Evolutionary conservation across 2,797 vertebrate genomes (phyloP).

Genomic region (Sebastes kiyomatsui): DNA sequence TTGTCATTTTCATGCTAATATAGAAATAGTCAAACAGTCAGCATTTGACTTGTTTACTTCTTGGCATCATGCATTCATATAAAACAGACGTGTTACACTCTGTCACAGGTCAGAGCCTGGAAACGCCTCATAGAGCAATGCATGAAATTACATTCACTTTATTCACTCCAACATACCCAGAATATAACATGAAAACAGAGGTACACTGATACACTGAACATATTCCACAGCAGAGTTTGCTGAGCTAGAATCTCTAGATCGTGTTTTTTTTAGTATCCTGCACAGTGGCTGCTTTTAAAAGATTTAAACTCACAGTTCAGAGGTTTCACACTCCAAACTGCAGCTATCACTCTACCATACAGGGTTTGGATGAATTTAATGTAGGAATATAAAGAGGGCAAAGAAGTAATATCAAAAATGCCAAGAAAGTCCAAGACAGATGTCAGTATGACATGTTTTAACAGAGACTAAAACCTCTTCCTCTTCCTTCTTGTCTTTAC

Average conservation of each 20-base stretch:
- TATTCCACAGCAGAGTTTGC: neutral
- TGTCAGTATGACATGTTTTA: neutral
- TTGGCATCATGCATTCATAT: neutral
- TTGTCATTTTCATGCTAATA: neutral
- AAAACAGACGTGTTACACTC: neutral
- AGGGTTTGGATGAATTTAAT: neutral
- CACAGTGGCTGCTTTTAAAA: neutral
- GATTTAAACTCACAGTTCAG: neutral
- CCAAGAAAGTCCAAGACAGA: neutral
- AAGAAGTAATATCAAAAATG: neutral
- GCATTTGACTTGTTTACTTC: neutral
- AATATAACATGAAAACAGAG: neutral
- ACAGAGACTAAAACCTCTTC: neutral
- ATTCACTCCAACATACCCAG: neutral
- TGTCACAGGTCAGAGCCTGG: neutral
- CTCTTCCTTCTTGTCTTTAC: neutral
- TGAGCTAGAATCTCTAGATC: neutral
- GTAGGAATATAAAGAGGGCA: neutral
- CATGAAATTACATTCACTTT: conserved; percentile 2
- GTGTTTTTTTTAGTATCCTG: neutral
- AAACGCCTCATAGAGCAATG: neutral
- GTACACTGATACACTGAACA: neutral
- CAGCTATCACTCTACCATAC: neutral
- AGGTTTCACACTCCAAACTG: neutral
- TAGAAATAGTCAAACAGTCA: neutral